phyloP scores from a whole-genome alignment of 2,888 invertebrate genomes.

The Drosophila borborema region DNA sequence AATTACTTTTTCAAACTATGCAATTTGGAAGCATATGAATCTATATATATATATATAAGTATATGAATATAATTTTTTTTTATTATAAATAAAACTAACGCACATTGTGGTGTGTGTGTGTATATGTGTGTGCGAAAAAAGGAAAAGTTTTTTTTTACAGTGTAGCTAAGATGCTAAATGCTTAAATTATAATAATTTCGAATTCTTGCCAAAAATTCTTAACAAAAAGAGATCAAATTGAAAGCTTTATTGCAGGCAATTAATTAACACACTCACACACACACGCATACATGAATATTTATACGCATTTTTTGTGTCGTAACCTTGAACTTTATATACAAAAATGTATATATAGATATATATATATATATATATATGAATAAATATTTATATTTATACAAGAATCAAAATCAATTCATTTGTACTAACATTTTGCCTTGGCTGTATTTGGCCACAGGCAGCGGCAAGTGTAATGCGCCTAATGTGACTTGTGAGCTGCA shows the following conservation, averaged over 20 bases:
- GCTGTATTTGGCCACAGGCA: constrained; percentile 11
- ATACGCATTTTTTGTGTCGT: constrained; percentile 63
- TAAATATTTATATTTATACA: constrained; percentile 46
- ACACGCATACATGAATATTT: constrained; percentile 39
- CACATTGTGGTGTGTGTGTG: constrained; percentile 17
- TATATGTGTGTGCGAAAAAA: neutral
- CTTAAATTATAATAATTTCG: neutral
- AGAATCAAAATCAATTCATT: constrained; percentile 33
- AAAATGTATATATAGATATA: constrained; percentile 5
- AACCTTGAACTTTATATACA: constrained; percentile 50
- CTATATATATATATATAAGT: neutral
- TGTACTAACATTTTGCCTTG: constrained; percentile 21
- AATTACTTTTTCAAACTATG: constrained; percentile 16
- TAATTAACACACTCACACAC: constrained; percentile 10
- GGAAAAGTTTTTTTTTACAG: neutral
- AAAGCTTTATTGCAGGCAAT: neutral
- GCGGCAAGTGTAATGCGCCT: constrained; percentile 56
- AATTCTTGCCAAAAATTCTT: constrained; percentile 17
- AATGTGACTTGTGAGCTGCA: constrained; percentile 33
- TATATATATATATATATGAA: constrained; percentile 2
- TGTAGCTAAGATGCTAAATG: neutral
- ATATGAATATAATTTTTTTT: constrained; percentile 3
- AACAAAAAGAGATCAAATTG: neutral
- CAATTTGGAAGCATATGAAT: constrained; percentile 27
- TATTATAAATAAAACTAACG: constrained; percentile 32